phyloP scores from a whole-genome alignment of 1,140 invertebrate species.

The Ditylenchus dipsaci region DNA sequence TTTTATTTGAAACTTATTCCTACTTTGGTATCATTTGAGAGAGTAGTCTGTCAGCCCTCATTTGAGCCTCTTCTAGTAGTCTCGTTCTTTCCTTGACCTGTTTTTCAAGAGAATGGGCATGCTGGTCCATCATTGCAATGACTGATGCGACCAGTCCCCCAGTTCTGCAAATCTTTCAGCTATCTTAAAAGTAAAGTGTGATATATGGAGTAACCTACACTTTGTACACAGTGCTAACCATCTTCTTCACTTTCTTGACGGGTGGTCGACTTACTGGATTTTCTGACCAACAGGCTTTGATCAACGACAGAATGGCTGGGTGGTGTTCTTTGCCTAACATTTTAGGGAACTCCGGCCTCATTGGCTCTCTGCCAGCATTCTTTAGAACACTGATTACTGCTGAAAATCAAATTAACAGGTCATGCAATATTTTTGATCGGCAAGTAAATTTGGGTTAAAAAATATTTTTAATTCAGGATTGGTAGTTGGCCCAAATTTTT shows the following conservation, averaged over 20 bases:
- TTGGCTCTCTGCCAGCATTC: slow-evolving; percentile 8
- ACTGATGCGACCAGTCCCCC: slow-evolving; percentile 57
- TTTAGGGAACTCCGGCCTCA: slow-evolving; percentile 18
- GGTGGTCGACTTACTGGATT: slow-evolving; percentile 53
- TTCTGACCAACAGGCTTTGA: slow-evolving; percentile 57
- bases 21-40: slow-evolving; percentile 55
- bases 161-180: slow-evolving; percentile 31
- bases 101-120: slow-evolving; percentile 51
- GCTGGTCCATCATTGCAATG: slow-evolving; percentile 58
- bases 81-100: slow-evolving; percentile 53
- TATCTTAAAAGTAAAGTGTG: not conserved
- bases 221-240: slow-evolving; percentile 54
- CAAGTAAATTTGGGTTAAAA: too few relatives aligned
- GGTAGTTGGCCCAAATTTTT: too few relatives aligned
- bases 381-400: slow-evolving; percentile 4
- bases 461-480: too few relatives aligned
- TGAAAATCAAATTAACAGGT: not conserved
- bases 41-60: slow-evolving; percentile 54
- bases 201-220: slow-evolving; percentile 28
- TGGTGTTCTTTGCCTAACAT: slow-evolving; percentile 2
- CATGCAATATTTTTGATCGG: too few relatives aligned
- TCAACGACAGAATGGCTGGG: not conserved
- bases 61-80: slow-evolving; percentile 55
- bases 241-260: slow-evolving; percentile 51
- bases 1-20: too few relatives aligned